phyloP scores from a whole-genome alignment of 2,797 vertebrate species.

The Gymnoscopelus braueri region DNA sequence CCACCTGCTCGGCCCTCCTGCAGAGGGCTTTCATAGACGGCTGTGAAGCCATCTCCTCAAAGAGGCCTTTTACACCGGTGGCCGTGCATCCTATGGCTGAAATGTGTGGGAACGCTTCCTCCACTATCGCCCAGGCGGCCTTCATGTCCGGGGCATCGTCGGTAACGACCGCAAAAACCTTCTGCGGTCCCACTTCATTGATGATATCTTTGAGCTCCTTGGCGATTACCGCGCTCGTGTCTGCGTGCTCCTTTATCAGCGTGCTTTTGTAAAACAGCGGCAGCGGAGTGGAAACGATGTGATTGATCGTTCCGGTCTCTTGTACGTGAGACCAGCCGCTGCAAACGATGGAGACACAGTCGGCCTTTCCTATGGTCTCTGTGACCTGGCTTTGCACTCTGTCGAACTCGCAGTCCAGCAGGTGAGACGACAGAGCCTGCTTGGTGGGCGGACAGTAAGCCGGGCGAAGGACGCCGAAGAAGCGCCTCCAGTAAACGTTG shows the following conservation, averaged over 20 bases:
- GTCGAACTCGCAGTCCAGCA: slow-evolving; percentile 55
- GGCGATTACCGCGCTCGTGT: slow-evolving; percentile 8
- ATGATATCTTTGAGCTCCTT: slow-evolving; percentile 53
- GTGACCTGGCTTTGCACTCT: slow-evolving; percentile 51
- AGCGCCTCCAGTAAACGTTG: slow-evolving; percentile 59
- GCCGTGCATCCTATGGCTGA: slow-evolving; percentile 48
- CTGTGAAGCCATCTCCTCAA: slow-evolving; percentile 32
- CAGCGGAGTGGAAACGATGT: slow-evolving; percentile 42
- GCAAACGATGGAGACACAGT: slow-evolving; percentile 48
- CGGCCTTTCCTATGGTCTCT: slow-evolving; percentile 49
- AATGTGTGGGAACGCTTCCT: slow-evolving; percentile 59
- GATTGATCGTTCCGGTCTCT: slow-evolving; percentile 33
- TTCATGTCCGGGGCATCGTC: slow-evolving; percentile 49
- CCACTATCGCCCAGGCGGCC: slow-evolving; percentile 46
- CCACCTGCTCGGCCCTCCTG: slow-evolving; percentile 54
- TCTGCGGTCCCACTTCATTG: slow-evolving; percentile 55
- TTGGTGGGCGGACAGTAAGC: slow-evolving; percentile 61
- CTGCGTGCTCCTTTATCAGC: slow-evolving; percentile 28
- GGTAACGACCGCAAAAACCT: slow-evolving; percentile 54
- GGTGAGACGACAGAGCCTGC: slow-evolving; percentile 54
- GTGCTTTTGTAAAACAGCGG: slow-evolving; percentile 56
- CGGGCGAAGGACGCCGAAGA: slow-evolving; percentile 52
- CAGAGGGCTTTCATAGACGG: slow-evolving; percentile 46
- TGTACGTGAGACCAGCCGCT: slow-evolving; percentile 32
- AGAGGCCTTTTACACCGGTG: slow-evolving; percentile 27